Conservation (phyloP, 2,888 invertebrate species). For the Hypercompe scribonia region DNA sequence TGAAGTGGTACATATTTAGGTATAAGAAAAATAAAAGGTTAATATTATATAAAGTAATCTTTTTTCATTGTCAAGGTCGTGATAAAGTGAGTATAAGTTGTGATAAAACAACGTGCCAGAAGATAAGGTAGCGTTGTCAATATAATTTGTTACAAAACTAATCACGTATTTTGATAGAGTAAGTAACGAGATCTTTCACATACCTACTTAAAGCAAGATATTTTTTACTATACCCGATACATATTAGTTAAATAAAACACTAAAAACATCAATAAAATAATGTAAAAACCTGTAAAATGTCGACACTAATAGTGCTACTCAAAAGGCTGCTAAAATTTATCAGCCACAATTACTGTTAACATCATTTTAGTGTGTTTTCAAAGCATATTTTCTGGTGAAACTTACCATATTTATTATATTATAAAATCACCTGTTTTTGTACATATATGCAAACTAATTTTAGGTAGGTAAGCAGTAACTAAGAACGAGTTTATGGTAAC, state of each 20-base stretch:
- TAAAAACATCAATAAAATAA: background rate
- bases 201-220: background rate
- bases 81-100: background rate
- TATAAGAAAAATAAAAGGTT: background rate
- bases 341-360: background rate
- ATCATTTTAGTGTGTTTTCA: background rate
- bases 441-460: background rate
- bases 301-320: background rate
- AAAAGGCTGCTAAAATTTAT: background rate
- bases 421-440: background rate
- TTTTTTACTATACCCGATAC: background rate
- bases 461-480: constrained; percentile 17
- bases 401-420: background rate
- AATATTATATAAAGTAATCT: background rate
- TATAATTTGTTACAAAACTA: background rate
- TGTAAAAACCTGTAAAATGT: background rate
- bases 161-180: background rate
- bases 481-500: constrained; percentile 55
- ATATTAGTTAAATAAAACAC: background rate
- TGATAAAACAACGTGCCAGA: constrained; percentile 6
- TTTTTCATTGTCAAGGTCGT: constrained; percentile 3
- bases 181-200: background rate
- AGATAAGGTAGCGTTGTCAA: background rate
- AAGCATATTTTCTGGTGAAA: background rate
- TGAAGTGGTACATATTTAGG: background rate